A percentile compares a stretch with the other conserved stretches of the same genome.
These are phyloP conservation scores for Trypoxylon attenuatum DNA, from an alignment of 2,888 invertebrate species.

Conservation along the genomic window DNA sequence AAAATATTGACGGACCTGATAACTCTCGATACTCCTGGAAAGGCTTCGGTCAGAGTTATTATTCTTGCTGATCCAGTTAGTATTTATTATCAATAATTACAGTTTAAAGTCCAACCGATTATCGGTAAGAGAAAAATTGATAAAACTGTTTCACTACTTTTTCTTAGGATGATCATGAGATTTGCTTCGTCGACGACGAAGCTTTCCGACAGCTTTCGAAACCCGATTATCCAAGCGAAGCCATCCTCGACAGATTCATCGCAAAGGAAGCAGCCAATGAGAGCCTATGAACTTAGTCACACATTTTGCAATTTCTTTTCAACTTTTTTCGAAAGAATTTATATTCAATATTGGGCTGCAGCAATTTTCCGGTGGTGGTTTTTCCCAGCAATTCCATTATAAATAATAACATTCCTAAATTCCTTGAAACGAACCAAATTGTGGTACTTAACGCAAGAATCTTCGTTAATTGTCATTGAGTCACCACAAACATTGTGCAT, in stretches of 20 bases:
- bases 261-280: conserved; percentile 75
- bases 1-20: conserved; percentile 92
- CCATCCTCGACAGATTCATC: conserved; percentile 86
- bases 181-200: conserved; percentile 98
- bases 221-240: conserved; percentile 88
- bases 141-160: conserved; percentile 19
- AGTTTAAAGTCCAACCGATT: conserved; percentile 2
- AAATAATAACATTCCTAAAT: too few species aligned
- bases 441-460: too few species aligned
- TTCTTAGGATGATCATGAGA: conserved; percentile 94
- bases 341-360: too few species aligned
- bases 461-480: too few species aligned
- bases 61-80: conserved; percentile 93
- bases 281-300: too few species aligned
- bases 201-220: conserved; percentile 91
- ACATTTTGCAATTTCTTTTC: too few species aligned
- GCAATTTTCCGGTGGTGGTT: neutral
- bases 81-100: neutral
- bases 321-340: too few species aligned
- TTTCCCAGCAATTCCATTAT: too few species aligned
- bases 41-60: conserved; percentile 96
- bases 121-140: too few species aligned
- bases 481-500: too few species aligned
- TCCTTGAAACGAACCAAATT: too few species aligned
- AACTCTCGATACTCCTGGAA: conserved; percentile 97